Evolutionary conservation across 1,140 invertebrate genomes (phyloP), one percentile per base, ranked within the genome.

Genomic region (Leptinotarsa lineolata): DNA sequence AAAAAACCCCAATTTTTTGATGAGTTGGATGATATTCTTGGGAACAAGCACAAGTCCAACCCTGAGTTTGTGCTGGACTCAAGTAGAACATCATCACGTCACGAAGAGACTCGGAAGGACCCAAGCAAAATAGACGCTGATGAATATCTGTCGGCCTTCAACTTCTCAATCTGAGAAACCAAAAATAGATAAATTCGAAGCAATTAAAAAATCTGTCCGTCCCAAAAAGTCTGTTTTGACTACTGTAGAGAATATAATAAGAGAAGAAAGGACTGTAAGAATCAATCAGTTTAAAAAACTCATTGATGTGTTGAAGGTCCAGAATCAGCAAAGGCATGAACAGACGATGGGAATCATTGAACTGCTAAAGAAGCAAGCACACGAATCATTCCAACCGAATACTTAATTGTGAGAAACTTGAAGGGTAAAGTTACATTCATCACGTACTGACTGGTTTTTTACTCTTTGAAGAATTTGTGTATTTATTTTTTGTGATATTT

Each of bases 11-110:
- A 21, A 66, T 66, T 61, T 45, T 72, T 30, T 66, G n/a, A 22
- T 21, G 44, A 72, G 58, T 20, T 72, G 5, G 39, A 72, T 72
- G 71, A 72, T 22, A 67, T 72, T 66, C 24, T 72, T 15, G 54
- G 44, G 13, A 18, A 72, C 16, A 72, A 66, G 46, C 61, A 58
- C 24, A 72, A 72, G 39, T 61, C 39, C 13, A 46, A 44, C 66
- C 71, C 63, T 24, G 44, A 30, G 44, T 16, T 72, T 21, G 21
- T 72, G 21, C 5, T 72, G 15, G 70, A 72, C 20, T 64, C 70
- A 15, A 46, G 18, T 18, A 69, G 30, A 69, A 8, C 44, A 69
- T 30, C 24, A 45, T 18, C 20, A 44, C 16, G 0, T 58, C 21
- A 58, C 6, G 22, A 39, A 3, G 20, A 58, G 12, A 11, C n/a